These are phyloP conservation scores for Chiroxiphia lanceolata DNA, from an alignment of 2,797 vertebrate species.

Conservation along the genomic window DNA sequence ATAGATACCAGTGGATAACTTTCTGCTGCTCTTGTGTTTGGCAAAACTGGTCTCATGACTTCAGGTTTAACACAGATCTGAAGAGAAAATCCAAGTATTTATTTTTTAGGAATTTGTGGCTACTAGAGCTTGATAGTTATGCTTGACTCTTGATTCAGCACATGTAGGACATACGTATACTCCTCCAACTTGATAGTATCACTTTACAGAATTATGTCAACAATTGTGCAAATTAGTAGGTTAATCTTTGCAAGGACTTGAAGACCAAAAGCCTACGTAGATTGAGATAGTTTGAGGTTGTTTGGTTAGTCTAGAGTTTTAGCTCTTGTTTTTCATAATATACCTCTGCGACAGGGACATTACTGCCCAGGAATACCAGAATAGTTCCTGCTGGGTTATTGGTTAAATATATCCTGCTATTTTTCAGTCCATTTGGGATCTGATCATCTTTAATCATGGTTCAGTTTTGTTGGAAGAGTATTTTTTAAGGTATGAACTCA, in stretches of 20 bases:
- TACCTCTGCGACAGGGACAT: not conserved
- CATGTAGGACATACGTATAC: not conserved
- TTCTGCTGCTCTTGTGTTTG: not conserved
- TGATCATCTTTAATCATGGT: not conserved
- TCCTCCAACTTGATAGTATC: not conserved
- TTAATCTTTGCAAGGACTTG: not conserved
- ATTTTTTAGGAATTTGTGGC: not conserved
- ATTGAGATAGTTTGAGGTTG: not conserved
- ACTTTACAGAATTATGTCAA: not conserved
- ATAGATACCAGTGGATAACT: not conserved
- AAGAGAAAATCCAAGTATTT: not conserved
- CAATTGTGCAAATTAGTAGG: not conserved
- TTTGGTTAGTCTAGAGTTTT: not conserved
- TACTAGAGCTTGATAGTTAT: not conserved
- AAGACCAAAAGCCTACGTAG: not conserved
- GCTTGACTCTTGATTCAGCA: not conserved
- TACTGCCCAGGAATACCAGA: not conserved
- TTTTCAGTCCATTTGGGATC: not conserved
- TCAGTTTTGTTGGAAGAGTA: conserved; percentile 5
- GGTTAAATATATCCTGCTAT: not conserved
- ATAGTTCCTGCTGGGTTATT: not conserved
- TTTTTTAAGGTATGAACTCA: not conserved
- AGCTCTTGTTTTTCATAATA: not conserved
- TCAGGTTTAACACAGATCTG: not conserved
- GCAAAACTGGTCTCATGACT: not conserved